phyloP scores from a whole-genome alignment of 1,140 invertebrate species.

The Drosophila malerkotliana region DNA sequence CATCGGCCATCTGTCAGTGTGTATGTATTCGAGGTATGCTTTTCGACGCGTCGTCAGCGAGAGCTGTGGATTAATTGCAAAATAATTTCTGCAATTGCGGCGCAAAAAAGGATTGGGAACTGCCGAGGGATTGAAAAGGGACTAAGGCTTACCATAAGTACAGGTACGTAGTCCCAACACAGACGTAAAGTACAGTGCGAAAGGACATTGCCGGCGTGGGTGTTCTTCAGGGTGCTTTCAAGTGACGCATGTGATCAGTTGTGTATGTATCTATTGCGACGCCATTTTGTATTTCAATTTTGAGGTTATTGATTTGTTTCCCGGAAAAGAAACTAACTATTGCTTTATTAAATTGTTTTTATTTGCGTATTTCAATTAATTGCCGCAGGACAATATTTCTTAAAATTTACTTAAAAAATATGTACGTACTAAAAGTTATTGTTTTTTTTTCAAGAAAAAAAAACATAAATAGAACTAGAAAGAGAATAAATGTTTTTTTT shows the following conservation, averaged over 20 bases:
- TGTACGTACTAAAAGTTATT: background rate
- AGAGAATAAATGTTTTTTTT: background rate
- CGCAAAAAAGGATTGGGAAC: background rate
- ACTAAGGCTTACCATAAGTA: background rate
- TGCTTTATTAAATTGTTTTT: background rate
- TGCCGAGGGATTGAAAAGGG: background rate
- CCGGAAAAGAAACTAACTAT: background rate
- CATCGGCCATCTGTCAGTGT: conserved; percentile 50
- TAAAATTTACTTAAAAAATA: background rate
- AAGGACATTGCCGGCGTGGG: conserved; percentile 12
- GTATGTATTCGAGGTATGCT: conserved; percentile 55
- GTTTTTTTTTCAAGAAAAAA: background rate
- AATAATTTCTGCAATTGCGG: conserved; percentile 10
- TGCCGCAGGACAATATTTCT: too few relatives aligned
- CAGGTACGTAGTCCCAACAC: conserved; percentile 15
- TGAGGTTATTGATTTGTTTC: conserved; percentile 58
- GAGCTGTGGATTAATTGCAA: conserved; percentile 33
- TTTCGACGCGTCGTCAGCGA: conserved; percentile 52
- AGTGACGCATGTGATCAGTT: conserved; percentile 67
- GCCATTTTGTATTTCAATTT: conserved; percentile 64
- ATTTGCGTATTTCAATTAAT: background rate
- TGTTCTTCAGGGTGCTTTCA: conserved; percentile 38
- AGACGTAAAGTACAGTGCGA: background rate
- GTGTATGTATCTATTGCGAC: conserved; percentile 62
- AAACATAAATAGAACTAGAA: background rate